A percentile compares a stretch with the other conserved stretches of the same genome.
Evolutionary conservation across 2,113 vertebrate genomes (phyloP).

Genomic region (Panthera uncia): DNA sequence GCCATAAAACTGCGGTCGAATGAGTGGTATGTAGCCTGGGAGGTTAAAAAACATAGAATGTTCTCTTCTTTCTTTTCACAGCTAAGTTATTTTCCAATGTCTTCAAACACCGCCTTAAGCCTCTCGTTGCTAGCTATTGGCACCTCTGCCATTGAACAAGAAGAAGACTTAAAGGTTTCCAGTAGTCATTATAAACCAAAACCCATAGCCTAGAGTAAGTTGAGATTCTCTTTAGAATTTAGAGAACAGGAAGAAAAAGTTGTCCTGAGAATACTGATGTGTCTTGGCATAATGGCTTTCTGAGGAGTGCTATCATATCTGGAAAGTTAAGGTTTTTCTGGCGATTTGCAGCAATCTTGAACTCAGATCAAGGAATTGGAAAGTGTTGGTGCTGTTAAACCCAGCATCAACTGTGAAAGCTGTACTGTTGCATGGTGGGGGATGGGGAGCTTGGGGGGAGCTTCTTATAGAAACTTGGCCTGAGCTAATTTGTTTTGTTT

Average conservation of each 20-base stretch:
- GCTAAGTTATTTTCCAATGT: slow-evolving; percentile 12
- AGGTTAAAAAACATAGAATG: not conserved
- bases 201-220: not conserved
- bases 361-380: not conserved
- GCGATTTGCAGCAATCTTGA: not conserved
- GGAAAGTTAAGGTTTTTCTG: not conserved
- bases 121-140: not conserved
- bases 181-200: not conserved
- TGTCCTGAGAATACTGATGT: not conserved
- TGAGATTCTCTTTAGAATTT: not conserved
- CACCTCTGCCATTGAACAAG: not conserved
- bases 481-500: slow-evolving; percentile 56
- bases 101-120: not conserved
- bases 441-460: not conserved
- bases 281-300: not conserved
- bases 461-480: not conserved
- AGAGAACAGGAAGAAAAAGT: not conserved
- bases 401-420: not conserved
- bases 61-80: slow-evolving; percentile 15
- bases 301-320: not conserved
- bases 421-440: accelerated
- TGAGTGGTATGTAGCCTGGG: not conserved
- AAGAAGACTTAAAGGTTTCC: not conserved
- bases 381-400: not conserved
- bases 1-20: not conserved